A percentile compares a stretch with the other conserved stretches of the same genome.
These are phyloP conservation scores for Turdus rufiventris DNA, from an alignment of 2,113 vertebrate species.

Conservation along the genomic window DNA sequence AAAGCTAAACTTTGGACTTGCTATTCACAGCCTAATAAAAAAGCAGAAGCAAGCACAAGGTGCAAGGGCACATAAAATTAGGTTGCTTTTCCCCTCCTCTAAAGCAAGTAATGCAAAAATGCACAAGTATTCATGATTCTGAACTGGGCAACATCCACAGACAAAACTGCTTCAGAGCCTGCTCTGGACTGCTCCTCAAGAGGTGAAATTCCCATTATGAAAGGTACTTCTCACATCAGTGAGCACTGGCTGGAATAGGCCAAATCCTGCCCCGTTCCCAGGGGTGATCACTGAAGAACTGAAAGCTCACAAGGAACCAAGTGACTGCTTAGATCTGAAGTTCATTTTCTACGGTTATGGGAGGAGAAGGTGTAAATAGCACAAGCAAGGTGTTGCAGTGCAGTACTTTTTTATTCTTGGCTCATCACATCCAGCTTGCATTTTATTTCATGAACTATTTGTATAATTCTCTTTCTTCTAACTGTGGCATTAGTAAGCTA, in stretches of 20 bases:
- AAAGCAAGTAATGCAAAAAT: background rate
- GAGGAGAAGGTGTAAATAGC: slow-evolving; percentile 33
- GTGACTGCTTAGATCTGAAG: background rate
- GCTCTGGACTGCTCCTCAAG: background rate
- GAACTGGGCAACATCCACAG: background rate
- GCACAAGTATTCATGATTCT: background rate
- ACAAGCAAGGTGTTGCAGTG: slow-evolving; percentile 37
- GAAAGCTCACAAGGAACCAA: background rate
- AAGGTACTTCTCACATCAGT: background rate
- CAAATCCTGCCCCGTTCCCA: background rate
- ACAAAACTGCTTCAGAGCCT: background rate
- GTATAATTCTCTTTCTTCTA: slow-evolving; percentile 51
- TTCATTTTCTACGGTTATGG: background rate
- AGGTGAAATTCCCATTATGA: background rate
- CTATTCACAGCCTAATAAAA: background rate
- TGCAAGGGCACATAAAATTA: background rate
- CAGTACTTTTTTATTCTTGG: slow-evolving; percentile 45
- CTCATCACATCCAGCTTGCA: slow-evolving; percentile 12
- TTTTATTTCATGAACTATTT: slow-evolving; percentile 59
- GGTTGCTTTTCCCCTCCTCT: background rate
- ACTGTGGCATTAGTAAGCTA: slow-evolving; percentile 37
- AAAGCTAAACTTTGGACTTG: background rate
- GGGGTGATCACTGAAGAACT: background rate
- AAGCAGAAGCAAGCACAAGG: background rate
- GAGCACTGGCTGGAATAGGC: background rate